Percentiles rank a stretch among this genome's conserved stretches.
Conservation (phyloP, 2,113 vertebrate species). For the Gadus chalcogrammus region DNA sequence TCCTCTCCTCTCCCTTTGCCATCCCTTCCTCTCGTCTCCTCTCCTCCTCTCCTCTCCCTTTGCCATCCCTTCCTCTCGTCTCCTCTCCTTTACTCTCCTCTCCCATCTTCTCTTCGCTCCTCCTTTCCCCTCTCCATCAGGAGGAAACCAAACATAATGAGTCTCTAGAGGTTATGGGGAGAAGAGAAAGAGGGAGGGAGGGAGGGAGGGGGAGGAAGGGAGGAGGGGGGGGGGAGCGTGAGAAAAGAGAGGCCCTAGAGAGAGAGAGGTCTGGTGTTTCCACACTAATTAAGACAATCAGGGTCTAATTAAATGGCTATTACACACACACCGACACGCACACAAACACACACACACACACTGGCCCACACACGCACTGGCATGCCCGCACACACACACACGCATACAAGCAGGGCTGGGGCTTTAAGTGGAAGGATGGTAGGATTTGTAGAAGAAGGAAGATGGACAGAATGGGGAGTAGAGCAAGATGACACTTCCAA, state of each 20-base stretch:
- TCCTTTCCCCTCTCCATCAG: not conserved
- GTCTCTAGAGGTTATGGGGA: not conserved
- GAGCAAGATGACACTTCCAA: not conserved
- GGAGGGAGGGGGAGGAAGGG: not conserved
- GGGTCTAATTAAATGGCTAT: slow-evolving; percentile 2
- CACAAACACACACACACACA: not conserved
- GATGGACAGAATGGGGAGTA: not conserved
- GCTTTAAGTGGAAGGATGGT: not conserved
- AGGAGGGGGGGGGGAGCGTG: not conserved
- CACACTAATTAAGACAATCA: slow-evolving; percentile 3
- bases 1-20: no score
- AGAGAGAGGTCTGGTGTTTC: not conserved
- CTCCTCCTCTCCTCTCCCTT: not conserved
- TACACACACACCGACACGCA: not conserved
- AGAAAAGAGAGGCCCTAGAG: not conserved
- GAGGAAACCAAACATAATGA: not conserved
- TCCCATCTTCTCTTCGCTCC: not conserved
- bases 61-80: not conserved
- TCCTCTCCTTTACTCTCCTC: not conserved
- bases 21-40: not conserved
- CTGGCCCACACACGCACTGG: not conserved
- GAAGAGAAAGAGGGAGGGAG: not conserved
- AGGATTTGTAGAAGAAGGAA: not conserved
- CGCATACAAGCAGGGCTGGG: not conserved
- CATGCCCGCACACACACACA: not conserved